phyloP scores from a whole-genome alignment of 1,140 invertebrate species.

The Hyles euphorbiae region DNA sequence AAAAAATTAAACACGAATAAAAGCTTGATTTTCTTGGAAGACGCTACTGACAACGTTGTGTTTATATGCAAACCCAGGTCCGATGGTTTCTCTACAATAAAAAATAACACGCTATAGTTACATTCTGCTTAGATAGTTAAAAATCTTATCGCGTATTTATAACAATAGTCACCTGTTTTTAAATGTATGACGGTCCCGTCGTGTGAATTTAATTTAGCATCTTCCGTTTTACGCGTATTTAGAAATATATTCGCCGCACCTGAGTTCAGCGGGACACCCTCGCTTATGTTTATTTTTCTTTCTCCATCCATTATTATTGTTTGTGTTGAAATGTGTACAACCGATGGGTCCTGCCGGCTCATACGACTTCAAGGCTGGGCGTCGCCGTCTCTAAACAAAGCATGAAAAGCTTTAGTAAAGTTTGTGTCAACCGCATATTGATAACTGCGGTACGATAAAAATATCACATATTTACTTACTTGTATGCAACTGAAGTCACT shows the following conservation, averaged over 20 bases:
- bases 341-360: conserved; percentile 38
- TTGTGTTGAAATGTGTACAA: conserved; percentile 27
- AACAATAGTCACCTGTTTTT: conserved; percentile 57
- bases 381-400: conserved; percentile 66
- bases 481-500: not conserved
- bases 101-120: conserved; percentile 26
- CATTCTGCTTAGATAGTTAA: conserved; percentile 7
- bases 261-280: conserved; percentile 62
- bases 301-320: conserved; percentile 57
- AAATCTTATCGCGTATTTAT: conserved; percentile 5
- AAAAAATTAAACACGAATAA: conserved; percentile 64
- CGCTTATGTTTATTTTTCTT: conserved; percentile 57
- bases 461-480: conserved; percentile 42
- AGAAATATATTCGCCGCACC: conserved; percentile 66
- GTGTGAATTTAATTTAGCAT: conserved; percentile 46
- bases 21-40: conserved; percentile 70
- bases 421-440: conserved; percentile 33
- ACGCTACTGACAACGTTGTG: conserved; percentile 65
- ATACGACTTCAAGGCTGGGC: conserved; percentile 50
- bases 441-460: conserved; percentile 56
- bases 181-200: conserved; percentile 67
- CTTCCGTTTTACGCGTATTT: conserved; percentile 52
- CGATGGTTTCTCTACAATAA: conserved; percentile 58
- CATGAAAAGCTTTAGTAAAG: conserved; percentile 58
- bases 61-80: conserved; percentile 67